Evolutionary conservation across 2,888 invertebrate genomes (phyloP), one percentile per base, ranked within the genome.

Genomic region (Caenorhabditis drosophilae): DNA sequence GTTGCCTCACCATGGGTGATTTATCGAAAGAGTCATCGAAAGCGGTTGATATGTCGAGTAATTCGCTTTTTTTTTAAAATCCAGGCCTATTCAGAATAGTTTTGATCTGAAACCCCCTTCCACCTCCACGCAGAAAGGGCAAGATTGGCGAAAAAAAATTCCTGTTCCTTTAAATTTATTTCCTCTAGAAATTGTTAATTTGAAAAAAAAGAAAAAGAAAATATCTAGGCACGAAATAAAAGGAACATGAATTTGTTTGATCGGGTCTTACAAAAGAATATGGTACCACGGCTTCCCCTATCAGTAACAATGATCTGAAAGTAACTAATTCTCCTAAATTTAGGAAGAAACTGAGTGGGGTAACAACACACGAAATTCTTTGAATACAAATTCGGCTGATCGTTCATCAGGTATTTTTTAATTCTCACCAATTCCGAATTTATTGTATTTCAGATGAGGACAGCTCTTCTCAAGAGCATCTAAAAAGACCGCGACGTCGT

Each of bases 271-370:
- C n/a, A n/a, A n/a, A n/a, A n/a, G n/a, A n/a, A n/a, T n/a, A n/a
- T n/a, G n/a, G n/a, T n/a, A n/a, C n/a, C n/a, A n/a, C n/a, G n/a
- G n/a, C n/a, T n/a, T n/a, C n/a, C n/a, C n/a, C n/a, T n/a, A n/a
- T n/a, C n/a, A n/a, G n/a, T n/a, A n/a, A n/a, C n/a, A n/a, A n/a
- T n/a, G n/a, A n/a, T n/a, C n/a, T n/a, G n/a, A n/a, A n/a, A n/a
- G n/a, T n/a, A n/a, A n/a, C n/a, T n/a, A n/a, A n/a, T n/a, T n/a
- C n/a, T n/a, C n/a, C n/a, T n/a, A n/a, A n/a, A 49, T 64, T 42
- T 38, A 73, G 72, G 75, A 72, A 53, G 75, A 75, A 41, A 64
- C 58, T 23, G 75, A 74, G 58, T 72, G 72, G 71, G 40, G 44
- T 1, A 57, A 57, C 27, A 36, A 53, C 16, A 62, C 62, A 31